Evolutionary conservation across 2,113 vertebrate species (phyloP), one percentile per base, ranked within the genome.

Genomic region (Equus quagga): DNA sequence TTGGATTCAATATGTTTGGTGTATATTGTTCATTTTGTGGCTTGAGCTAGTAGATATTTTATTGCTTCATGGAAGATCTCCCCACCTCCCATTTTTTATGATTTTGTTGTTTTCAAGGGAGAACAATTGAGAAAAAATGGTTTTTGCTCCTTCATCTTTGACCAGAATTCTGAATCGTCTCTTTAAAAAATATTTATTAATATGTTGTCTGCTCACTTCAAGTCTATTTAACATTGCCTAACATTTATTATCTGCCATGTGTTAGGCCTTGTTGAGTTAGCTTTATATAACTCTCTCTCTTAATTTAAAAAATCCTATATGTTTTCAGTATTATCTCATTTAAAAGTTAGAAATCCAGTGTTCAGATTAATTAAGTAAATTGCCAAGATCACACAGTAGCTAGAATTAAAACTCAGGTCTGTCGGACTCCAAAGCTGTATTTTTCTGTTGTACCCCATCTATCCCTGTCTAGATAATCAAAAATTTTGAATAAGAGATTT

Each of bases 181-280:
- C 51, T 92, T 64, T 73, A 79, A 88, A 95, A 95, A 93, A 41
- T 65, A 88, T 92, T 97, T 90, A 65, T 90, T 84, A 72, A 73
- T 94, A 46, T 78, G 54, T 78, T 33, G 13, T 67, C 6, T 69
- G 72, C 21, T 91, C 19, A 26, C 96, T 92, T 93, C 19, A 95
- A 80, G 51, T 85, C 8, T 89, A 21, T 82, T 49, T 84, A 96
- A 72, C 0, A 36, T 91, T 97, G 94, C 26, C 60, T 94, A 97
- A 76, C 46, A 84, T 85, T 94, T 69, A 84, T n/a, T 85, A 64
- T 60, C 8, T 94, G 21, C 13, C 56, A 67, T 93, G 23, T 92
- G 44, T 49, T 90, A 94, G 82, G 9, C 26, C 31, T 92, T 95
- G 33, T 82, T 96, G 28, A 81, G 0, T 93, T 54, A 91, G 41